phyloP scores from a whole-genome alignment of 2,888 invertebrate species.

The Caenorhabditis doughertyi region DNA sequence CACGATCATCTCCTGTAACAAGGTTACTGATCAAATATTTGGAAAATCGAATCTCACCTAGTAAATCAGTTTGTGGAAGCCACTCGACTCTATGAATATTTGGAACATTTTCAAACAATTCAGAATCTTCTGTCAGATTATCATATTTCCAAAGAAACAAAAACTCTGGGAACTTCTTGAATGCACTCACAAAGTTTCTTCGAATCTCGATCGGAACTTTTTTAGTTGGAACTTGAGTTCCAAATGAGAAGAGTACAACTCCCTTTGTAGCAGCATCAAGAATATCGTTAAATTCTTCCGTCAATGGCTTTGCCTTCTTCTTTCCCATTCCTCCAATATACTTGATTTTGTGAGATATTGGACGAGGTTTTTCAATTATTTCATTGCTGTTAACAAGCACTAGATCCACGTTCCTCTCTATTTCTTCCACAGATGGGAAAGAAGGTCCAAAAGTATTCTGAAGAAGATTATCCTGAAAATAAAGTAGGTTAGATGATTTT shows the following conservation, averaged over 20 bases:
- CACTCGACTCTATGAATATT: constrained; percentile 72
- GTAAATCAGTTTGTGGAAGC: constrained; percentile 73
- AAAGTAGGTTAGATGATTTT: background rate
- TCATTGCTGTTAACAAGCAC: constrained; percentile 75
- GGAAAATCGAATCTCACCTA: constrained; percentile 14
- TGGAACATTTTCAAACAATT: constrained; percentile 56
- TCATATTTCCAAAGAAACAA: constrained; percentile 75
- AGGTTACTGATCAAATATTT: no score
- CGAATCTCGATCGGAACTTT: constrained; percentile 64
- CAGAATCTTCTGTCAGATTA: constrained; percentile 53
- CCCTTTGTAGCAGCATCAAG: constrained; percentile 59
- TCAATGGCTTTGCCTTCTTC: constrained; percentile 53
- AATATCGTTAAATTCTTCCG: constrained; percentile 33
- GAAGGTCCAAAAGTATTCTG: constrained; percentile 26
- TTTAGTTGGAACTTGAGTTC: constrained; percentile 64
- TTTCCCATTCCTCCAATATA: constrained; percentile 74
- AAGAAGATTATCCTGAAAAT: constrained; percentile 43
- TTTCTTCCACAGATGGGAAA: constrained; percentile 47
- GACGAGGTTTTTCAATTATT: constrained; percentile 74
- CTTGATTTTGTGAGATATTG: constrained; percentile 73
- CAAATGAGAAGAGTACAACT: constrained; percentile 74
- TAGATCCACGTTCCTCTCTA: constrained; percentile 51
- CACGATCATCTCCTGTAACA: constrained; percentile 64
- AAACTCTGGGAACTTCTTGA: constrained; percentile 71
- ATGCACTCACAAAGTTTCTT: constrained; percentile 66